Evolutionary conservation across 2,113 vertebrate genomes (phyloP).

Genomic region (Xenopus borealis): DNA sequence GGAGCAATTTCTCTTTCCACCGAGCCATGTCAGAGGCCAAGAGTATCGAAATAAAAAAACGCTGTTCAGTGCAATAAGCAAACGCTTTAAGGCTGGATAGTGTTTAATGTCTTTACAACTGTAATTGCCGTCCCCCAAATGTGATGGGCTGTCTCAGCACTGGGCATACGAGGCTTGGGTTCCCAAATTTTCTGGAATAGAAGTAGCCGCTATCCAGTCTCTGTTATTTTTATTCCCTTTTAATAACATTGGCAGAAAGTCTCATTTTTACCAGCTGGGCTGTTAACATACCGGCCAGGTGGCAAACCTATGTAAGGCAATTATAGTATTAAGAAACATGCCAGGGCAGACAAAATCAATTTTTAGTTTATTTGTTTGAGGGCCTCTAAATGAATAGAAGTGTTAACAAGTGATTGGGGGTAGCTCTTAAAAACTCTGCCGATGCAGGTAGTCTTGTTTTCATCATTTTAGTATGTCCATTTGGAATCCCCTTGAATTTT

Average conservation of each 20-base stretch:
- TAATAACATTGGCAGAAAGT: too few species aligned
- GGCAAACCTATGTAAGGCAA: background rate
- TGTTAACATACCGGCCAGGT: too few species aligned
- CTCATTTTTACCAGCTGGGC: too few species aligned
- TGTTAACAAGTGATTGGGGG: too few species aligned
- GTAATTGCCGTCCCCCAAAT: slow-evolving; percentile 13
- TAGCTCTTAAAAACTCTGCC: too few species aligned
- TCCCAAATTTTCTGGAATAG: too few species aligned
- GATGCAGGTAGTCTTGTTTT: too few species aligned
- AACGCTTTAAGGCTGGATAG: slow-evolving; percentile 13
- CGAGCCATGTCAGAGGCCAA: slow-evolving; percentile 41
- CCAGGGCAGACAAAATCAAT: background rate
- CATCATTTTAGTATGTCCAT: too few species aligned
- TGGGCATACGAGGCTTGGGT: background rate
- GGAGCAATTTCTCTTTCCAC: slow-evolving; percentile 38
- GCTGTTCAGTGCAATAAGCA: slow-evolving; percentile 31
- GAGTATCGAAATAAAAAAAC: slow-evolving; percentile 18
- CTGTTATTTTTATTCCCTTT: too few species aligned
- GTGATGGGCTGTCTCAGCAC: slow-evolving; percentile 20
- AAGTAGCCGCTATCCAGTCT: too few species aligned
- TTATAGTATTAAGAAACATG: slow-evolving; percentile 6
- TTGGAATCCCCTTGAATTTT: too few species aligned
- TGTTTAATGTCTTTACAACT: slow-evolving; percentile 18
- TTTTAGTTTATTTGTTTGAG: background rate
- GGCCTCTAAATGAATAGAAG: background rate